A percentile compares a stretch with the other conserved stretches of the same genome.
phyloP scores from a whole-genome alignment of 2,888 invertebrate genomes.

The Polyploca ridens region DNA sequence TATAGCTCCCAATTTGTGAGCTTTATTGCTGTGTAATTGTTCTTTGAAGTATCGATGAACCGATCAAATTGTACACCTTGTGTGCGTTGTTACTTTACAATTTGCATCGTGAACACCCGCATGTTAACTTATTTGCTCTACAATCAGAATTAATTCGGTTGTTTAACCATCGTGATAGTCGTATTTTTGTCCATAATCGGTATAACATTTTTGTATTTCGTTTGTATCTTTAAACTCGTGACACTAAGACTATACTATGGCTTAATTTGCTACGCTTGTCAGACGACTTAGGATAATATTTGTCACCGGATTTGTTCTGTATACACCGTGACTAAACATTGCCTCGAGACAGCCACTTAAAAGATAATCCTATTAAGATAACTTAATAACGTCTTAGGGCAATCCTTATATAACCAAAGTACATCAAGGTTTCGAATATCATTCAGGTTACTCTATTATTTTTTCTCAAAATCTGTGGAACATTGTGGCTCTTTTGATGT shows the following conservation, averaged over 20 bases:
- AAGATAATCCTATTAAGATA: constrained; percentile 36
- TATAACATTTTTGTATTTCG: constrained; percentile 28
- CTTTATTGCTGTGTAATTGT: constrained; percentile 72
- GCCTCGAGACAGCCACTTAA: constrained; percentile 40
- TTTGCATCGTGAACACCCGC: constrained; percentile 59
- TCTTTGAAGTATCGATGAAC: constrained; percentile 58
- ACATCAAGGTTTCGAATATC: not conserved
- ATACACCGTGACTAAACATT: constrained; percentile 52
- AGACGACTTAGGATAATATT: constrained; percentile 63
- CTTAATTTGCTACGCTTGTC: constrained; percentile 53
- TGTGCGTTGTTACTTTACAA: constrained; percentile 56
- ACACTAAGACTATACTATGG: constrained; percentile 31
- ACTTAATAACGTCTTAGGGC: constrained; percentile 6
- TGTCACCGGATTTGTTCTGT: constrained; percentile 53
- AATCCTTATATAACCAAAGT: not conserved
- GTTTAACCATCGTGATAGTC: constrained; percentile 39
- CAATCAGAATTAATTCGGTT: constrained; percentile 27
- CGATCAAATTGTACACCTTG: constrained; percentile 38
- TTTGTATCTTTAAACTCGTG: constrained; percentile 34
- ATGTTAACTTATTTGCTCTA: constrained; percentile 49
- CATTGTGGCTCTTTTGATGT: constrained; percentile 17
- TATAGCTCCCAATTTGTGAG: constrained; percentile 57
- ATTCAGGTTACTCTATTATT: not conserved
- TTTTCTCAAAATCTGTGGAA: not conserved
- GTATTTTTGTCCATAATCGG: constrained; percentile 35